phyloP scores from a whole-genome alignment of 2,113 vertebrate genomes.

The Hippocampus barbouri region DNA sequence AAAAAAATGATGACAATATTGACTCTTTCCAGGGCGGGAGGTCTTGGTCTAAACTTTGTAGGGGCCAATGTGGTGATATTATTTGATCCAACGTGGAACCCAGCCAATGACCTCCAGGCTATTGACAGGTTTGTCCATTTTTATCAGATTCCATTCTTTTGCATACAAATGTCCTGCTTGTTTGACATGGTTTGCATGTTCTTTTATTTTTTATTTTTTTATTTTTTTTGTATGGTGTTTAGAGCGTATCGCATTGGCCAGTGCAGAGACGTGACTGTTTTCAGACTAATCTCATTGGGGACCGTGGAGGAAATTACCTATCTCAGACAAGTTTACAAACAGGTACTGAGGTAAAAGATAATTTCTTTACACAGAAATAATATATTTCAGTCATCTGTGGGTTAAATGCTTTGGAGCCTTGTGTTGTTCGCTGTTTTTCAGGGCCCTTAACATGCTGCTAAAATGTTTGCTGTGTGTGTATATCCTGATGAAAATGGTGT shows the following conservation, averaged over 20 bases:
- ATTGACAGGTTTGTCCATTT: conserved; percentile 80
- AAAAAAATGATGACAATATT: neutral
- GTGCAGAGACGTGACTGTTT: conserved; percentile 87
- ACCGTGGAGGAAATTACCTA: conserved; percentile 96
- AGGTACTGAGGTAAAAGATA: conserved; percentile 71
- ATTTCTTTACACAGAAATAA: too few species aligned
- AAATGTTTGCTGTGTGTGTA: too few species aligned
- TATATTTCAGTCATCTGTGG: too few species aligned
- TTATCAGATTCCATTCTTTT: neutral
- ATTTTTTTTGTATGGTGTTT: conserved; percentile 11
- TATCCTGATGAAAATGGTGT: too few species aligned
- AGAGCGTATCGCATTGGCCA: conserved; percentile 97
- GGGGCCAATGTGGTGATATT: conserved; percentile 93
- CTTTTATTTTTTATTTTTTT: too few species aligned
- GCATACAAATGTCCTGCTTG: neutral
- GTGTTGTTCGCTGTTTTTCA: too few species aligned
- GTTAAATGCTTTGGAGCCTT: too few species aligned
- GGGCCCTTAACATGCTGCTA: too few species aligned
- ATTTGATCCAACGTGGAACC: conserved; percentile 98
- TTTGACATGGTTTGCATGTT: neutral
- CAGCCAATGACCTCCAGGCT: conserved; percentile 95
- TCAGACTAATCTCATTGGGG: conserved; percentile 90
- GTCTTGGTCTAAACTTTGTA: conserved; percentile 93
- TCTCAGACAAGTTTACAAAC: conserved; percentile 93
- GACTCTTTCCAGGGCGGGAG: conserved; percentile 82